These are phyloP conservation scores for Hyaena hyaena DNA, from an alignment of 2,113 vertebrate species.

Conservation along the genomic window DNA sequence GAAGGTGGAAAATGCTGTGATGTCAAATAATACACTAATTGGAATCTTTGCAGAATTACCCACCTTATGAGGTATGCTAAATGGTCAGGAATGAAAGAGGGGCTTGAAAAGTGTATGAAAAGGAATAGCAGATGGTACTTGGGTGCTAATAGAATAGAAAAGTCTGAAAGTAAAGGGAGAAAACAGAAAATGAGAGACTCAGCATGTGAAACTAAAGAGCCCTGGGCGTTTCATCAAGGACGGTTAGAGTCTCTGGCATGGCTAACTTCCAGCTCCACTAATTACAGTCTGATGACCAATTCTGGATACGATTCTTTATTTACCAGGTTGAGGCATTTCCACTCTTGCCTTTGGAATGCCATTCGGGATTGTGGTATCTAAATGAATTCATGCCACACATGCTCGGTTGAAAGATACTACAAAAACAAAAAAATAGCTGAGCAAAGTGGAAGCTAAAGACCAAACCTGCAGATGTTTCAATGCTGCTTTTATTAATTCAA, in stretches of 20 bases:
- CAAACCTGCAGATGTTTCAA: neutral
- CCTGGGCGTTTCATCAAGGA: neutral
- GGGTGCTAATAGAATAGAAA: constrained; percentile 2
- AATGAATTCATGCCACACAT: neutral
- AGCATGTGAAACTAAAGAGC: neutral
- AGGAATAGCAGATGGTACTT: neutral
- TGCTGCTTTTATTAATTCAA: constrained; percentile 4
- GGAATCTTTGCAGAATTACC: neutral
- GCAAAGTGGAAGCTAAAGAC: neutral
- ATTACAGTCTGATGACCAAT: neutral
- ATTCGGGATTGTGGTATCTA: neutral
- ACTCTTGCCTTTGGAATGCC: constrained; percentile 14
- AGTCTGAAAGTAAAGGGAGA: neutral
- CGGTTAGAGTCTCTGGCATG: neutral
- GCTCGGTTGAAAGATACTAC: neutral
- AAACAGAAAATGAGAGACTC: neutral
- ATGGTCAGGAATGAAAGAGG: neutral
- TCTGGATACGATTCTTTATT: neutral
- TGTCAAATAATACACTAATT: neutral
- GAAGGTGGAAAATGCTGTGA: neutral
- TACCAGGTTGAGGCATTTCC: neutral
- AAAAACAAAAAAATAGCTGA: neutral
- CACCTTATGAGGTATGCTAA: neutral
- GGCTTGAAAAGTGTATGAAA: constrained; percentile 15
- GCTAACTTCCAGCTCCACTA: neutral